A percentile compares a stretch with the other conserved stretches of the same genome.
Evolutionary conservation across 2,113 vertebrate genomes (phyloP).

Genomic region (Meleagris gallopavo): DNA sequence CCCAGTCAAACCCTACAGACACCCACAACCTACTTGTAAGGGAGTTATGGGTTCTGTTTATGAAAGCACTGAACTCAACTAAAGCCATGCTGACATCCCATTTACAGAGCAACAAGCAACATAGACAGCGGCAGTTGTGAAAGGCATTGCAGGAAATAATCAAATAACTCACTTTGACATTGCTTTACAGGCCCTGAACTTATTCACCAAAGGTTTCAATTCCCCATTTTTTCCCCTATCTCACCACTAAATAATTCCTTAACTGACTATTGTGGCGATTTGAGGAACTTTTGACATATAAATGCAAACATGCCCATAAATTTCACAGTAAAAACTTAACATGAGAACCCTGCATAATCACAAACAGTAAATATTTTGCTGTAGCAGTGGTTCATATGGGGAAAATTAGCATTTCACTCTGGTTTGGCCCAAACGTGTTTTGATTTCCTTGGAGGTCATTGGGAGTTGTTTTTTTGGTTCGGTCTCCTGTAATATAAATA

Average conservation of each 20-base stretch:
- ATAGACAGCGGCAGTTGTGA: neutral
- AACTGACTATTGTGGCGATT: conserved; percentile 20
- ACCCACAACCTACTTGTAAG: rapidly evolving
- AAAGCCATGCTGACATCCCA: neutral
- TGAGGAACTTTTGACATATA: conserved; percentile 42
- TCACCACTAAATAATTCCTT: conserved; percentile 42
- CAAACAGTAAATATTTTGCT: conserved; percentile 46
- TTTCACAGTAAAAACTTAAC: conserved; percentile 54
- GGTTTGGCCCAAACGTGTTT: conserved; percentile 58
- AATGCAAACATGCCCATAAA: conserved; percentile 57
- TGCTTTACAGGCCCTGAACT: neutral
- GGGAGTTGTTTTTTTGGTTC: neutral
- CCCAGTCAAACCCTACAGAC: neutral
- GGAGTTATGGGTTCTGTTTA: neutral
- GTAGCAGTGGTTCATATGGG: conserved; percentile 37
- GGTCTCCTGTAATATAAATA: conserved; percentile 59
- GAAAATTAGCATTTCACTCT: conserved; percentile 51
- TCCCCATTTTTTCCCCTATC: neutral
- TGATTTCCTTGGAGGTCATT: conserved; percentile 64
- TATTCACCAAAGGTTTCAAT: neutral
- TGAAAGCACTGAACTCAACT: neutral
- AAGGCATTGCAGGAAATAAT: neutral
- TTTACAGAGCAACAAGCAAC: neutral
- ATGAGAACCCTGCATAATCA: conserved; percentile 46
- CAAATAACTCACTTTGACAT: neutral